Percentiles rank a stretch among this genome's conserved stretches.
Evolutionary conservation across 2,113 vertebrate genomes (phyloP).

Genomic region (Tinamus guttatus): DNA sequence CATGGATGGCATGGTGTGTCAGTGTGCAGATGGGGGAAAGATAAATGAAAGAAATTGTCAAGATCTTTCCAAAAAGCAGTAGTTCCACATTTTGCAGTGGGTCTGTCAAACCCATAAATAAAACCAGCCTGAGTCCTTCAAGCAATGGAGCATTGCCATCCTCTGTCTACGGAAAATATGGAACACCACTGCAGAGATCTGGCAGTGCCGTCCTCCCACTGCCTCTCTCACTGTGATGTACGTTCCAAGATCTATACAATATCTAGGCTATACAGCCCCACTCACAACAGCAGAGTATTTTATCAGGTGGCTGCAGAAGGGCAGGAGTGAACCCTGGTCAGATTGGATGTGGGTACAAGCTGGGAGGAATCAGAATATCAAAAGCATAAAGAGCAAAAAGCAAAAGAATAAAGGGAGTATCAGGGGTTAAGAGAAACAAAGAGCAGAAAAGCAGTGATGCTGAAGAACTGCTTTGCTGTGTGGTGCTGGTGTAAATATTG

Average conservation of each 20-base stretch:
- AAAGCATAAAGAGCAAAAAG: not conserved
- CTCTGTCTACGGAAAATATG: not conserved
- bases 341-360: not conserved
- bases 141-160: not conserved
- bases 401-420: not conserved
- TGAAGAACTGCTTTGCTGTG: not conserved
- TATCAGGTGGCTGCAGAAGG: not conserved
- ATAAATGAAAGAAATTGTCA: not conserved
- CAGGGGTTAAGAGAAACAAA: not conserved
- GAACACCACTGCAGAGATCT: not conserved
- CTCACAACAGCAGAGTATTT: not conserved
- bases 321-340: not conserved
- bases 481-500: not conserved
- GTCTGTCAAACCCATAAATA: not conserved
- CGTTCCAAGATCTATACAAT: not conserved
- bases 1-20: not conserved
- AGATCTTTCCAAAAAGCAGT: not conserved
- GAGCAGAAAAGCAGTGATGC: not conserved
- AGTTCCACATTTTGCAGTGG: not conserved
- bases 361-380: not conserved
- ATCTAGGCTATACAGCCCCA: not conserved
- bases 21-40: rapidly evolving
- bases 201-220: not conserved
- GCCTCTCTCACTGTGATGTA: not conserved
- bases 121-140: not conserved